Conservation (phyloP, 2,888 invertebrate species). For the Lasius platythorax region DNA sequence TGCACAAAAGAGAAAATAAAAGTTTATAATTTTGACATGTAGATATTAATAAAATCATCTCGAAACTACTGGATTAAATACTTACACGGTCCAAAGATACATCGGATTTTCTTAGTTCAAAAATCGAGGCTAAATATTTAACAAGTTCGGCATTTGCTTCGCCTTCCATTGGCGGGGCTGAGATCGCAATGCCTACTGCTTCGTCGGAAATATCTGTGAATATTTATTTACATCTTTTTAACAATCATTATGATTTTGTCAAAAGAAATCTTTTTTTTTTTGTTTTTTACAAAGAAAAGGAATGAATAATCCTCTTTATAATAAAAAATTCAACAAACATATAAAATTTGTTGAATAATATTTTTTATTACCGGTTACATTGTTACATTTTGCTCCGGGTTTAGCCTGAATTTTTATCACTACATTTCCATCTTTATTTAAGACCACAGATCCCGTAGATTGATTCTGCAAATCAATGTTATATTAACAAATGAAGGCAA, state of each 20-base stretch:
- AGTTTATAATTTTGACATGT: not conserved
- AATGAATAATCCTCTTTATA: not conserved
- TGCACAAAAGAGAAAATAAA: constrained; percentile 71
- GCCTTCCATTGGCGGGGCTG: constrained; percentile 93
- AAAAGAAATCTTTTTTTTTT: not conserved
- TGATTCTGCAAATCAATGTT: constrained; percentile 62
- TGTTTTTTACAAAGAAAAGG: not conserved
- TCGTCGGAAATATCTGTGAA: constrained; percentile 87
- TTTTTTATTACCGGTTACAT: constrained; percentile 87
- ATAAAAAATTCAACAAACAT: constrained; percentile 8
- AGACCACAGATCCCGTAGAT: constrained; percentile 83
- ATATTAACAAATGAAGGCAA: not conserved
- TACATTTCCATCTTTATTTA: constrained; percentile 89
- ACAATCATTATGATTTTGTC: constrained; percentile 44
- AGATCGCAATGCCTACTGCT: constrained; percentile 91
- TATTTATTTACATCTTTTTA: constrained; percentile 53
- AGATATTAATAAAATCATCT: not conserved
- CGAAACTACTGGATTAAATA: not conserved
- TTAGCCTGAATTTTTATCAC: constrained; percentile 90
- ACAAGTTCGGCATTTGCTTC: constrained; percentile 93
- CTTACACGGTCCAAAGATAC: constrained; percentile 88
- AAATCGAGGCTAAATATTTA: constrained; percentile 90
- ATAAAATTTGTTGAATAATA: not conserved
- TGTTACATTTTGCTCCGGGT: constrained; percentile 91
- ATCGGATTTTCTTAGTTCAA: constrained; percentile 91